phyloP scores from a whole-genome alignment of 2,797 vertebrate species.

The Bradypus variegatus region DNA sequence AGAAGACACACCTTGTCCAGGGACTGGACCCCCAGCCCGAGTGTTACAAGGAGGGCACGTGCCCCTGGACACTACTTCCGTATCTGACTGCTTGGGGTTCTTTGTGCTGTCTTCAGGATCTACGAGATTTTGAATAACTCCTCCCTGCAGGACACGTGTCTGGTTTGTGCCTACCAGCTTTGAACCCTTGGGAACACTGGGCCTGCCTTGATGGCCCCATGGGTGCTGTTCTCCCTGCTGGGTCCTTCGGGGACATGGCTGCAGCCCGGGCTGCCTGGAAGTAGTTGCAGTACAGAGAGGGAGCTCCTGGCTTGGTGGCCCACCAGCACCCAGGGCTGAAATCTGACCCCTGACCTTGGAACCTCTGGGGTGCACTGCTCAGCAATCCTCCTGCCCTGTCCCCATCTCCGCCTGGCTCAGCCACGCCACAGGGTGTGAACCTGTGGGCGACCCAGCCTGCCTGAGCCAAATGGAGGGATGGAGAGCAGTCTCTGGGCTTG shows the following conservation, averaged over 20 bases:
- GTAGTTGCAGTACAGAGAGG: neutral
- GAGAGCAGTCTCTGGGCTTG: neutral
- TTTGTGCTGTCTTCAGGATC: neutral
- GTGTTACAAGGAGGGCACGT: neutral
- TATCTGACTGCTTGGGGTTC: neutral
- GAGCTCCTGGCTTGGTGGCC: neutral
- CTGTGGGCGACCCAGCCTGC: too few species aligned
- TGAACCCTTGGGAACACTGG: neutral
- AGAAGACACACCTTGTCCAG: fast-evolving
- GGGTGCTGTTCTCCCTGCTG: neutral
- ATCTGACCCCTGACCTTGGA: neutral
- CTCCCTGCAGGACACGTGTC: neutral
- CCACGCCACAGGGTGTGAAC: neutral
- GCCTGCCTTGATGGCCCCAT: neutral
- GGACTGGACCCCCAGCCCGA: too few species aligned
- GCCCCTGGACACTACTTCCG: neutral
- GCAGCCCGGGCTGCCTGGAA: neutral
- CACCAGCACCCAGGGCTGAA: too few species aligned
- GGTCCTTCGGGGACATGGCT: neutral
- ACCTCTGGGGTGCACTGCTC: neutral
- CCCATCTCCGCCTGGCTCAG: neutral
- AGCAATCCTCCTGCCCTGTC: neutral
- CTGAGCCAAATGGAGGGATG: too few species aligned
- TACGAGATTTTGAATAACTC: neutral
- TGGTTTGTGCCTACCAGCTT: neutral